These are phyloP conservation scores for Elachura formosa DNA, from an alignment of 2,113 vertebrate genomes.

Conservation along the genomic window DNA sequence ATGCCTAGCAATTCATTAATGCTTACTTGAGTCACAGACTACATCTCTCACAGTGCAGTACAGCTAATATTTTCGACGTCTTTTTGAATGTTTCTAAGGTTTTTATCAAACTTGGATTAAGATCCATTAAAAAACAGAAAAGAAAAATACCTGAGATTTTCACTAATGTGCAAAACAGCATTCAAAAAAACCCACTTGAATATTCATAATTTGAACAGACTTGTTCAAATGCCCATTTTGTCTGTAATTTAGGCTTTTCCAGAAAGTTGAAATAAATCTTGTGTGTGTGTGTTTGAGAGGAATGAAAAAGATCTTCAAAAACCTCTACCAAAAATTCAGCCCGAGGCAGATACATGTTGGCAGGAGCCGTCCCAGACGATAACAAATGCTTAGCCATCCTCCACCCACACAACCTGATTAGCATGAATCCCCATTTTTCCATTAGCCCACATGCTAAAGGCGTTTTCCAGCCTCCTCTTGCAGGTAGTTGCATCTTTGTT, in stretches of 20 bases:
- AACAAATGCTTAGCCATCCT: background rate
- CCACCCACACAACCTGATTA: background rate
- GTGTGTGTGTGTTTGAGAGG: background rate
- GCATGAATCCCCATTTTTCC: background rate
- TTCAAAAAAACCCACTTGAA: background rate
- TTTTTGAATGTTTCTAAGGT: background rate
- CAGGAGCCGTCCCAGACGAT: background rate
- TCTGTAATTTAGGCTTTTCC: background rate
- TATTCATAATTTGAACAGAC: background rate
- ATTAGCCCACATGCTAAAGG: background rate
- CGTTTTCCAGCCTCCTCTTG: background rate
- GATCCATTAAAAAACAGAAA: rapidly evolving
- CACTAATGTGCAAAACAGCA: background rate
- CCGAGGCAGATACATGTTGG: background rate
- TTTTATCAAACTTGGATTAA: background rate
- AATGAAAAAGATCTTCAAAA: background rate
- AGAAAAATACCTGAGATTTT: background rate
- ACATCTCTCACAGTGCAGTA: background rate
- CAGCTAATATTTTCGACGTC: background rate
- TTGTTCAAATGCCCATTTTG: background rate
- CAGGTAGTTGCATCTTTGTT: background rate
- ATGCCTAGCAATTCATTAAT: background rate
- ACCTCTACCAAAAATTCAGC: background rate
- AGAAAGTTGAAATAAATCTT: background rate
- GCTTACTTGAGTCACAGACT: background rate